A percentile compares a stretch with the other conserved stretches of the same genome.
phyloP scores from a whole-genome alignment of 2,888 invertebrate genomes.

The Fragum whitleyi region DNA sequence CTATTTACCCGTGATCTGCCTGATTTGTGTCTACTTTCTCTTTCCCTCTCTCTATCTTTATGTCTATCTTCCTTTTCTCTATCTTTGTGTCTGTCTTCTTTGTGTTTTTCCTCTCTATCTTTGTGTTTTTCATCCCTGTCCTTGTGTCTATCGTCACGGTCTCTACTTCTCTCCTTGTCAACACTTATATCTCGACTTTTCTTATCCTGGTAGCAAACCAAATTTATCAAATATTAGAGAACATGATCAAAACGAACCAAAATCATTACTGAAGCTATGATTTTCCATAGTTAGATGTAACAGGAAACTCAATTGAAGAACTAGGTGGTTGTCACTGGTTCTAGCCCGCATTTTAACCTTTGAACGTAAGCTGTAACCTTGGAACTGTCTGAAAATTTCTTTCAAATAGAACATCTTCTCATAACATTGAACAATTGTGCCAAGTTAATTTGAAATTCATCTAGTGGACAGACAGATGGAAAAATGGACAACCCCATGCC shows the following conservation, averaged over 20 bases:
- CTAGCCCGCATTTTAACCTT: too few relatives aligned
- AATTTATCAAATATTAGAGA: not conserved
- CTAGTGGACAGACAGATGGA: too few relatives aligned
- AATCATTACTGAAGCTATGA: not conserved
- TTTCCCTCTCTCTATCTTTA: conserved; percentile 62
- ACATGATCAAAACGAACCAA: not conserved
- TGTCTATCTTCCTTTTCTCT: conserved; percentile 55
- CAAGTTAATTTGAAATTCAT: too few relatives aligned
- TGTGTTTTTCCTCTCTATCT: conserved; percentile 60
- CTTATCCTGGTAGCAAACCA: conserved; percentile 40
- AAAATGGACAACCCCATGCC: too few relatives aligned
- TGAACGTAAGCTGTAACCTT: too few relatives aligned
- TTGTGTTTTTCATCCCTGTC: conserved; percentile 67
- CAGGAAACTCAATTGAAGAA: not conserved
- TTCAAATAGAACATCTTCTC: too few relatives aligned
- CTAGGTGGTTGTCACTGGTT: too few relatives aligned
- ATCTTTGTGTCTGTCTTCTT: conserved; percentile 60
- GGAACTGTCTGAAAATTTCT: too few relatives aligned
- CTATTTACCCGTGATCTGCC: conserved; percentile 54
- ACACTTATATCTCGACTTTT: conserved; percentile 43
- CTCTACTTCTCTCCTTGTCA: conserved; percentile 56
- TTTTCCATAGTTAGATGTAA: not conserved
- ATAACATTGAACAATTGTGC: too few relatives aligned
- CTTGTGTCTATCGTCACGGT: conserved; percentile 51
- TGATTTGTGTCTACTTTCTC: conserved; percentile 59